Conservation (phyloP, 2,113 vertebrate species). For the Brachyistius frenatus region DNA sequence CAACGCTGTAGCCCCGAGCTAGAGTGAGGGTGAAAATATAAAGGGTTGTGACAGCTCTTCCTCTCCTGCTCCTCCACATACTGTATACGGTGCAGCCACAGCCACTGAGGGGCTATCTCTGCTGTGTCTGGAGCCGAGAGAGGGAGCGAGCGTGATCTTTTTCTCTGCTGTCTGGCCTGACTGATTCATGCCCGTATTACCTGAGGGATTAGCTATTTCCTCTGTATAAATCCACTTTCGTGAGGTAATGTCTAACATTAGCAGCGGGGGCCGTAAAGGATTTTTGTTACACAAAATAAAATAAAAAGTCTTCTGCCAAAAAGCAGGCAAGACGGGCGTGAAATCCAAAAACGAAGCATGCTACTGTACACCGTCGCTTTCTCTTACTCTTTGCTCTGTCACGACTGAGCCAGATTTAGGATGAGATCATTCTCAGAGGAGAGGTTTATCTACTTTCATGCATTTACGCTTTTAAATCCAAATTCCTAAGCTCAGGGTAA, state of each 20-base stretch:
- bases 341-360: slow-evolving; percentile 63
- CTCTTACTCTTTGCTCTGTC: slow-evolving; percentile 17
- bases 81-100: slow-evolving; percentile 21
- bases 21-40: slow-evolving; percentile 36
- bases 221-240: slow-evolving; percentile 71
- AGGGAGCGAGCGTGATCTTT: slow-evolving; percentile 46
- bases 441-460: slow-evolving; percentile 30
- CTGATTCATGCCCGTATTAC: slow-evolving; percentile 74
- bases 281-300: slow-evolving; percentile 54
- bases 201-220: slow-evolving; percentile 80
- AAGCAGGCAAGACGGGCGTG: slow-evolving; percentile 50
- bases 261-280: slow-evolving; percentile 47
- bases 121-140: slow-evolving; percentile 43
- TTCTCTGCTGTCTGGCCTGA: slow-evolving; percentile 61
- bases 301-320: slow-evolving; percentile 50
- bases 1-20: slow-evolving; percentile 38
- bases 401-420: slow-evolving; percentile 25
- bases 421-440: slow-evolving; percentile 55
- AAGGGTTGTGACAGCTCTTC: slow-evolving; percentile 60
- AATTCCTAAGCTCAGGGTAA: slow-evolving; percentile 25
- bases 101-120: slow-evolving; percentile 33
- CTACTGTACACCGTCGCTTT: slow-evolving; percentile 41
- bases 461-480: slow-evolving; percentile 38
- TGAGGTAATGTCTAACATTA: slow-evolving; percentile 82
- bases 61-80: slow-evolving; percentile 33